Evolutionary conservation across 92 coral and sea anemone genomes (phyloP), one percentile per base, ranked within the genome.

Genomic region (Scolanthus callimorphus): DNA sequence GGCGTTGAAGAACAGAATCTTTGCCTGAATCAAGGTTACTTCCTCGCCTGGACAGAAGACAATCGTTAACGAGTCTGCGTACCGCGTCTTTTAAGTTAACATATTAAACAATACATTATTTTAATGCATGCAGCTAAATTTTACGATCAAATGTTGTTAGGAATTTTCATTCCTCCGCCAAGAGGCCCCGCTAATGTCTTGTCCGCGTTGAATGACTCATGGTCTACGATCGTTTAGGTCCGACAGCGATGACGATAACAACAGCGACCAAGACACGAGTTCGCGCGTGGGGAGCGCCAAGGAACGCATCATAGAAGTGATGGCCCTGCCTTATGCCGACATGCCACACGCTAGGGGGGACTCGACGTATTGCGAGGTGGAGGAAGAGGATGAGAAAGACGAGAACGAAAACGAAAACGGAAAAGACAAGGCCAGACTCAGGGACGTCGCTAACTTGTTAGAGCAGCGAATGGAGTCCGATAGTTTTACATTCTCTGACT

Each of bases 291-390:
- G 37, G 4, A 53, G 66, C 56, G 60, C 76, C 0, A 71, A 73
- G 28, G 86, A 87, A 64, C 71, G 69, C 26, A 78, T 78, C 29
- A 57, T 88, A 10, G 76, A 83, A 39, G 86, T 68, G 2, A 88
- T 82, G 90, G 80, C 49, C 9, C 59, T 79, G 3, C 62, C 95
- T 0, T 87, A 82, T 55, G 63, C 80, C 26, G 66, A 82, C 39
- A 70, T 77, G 55, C 85, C 90, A 4, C 95, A 82, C 52, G 81
- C 67, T 4, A 77, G 70, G 49, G 95, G 95, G 0, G 79, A 82
- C 49, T 49, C 79, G 6, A 37, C 62, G 34, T 82, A 77, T 48
- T 67, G 71, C 38, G 82, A 75, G 25, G 53, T 77, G 25, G 80
- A 78, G 39, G 89, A 81, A 15, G 65, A 56, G 2, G 39, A 67